Percentiles rank a stretch among this genome's conserved stretches.
These are phyloP conservation scores for Spilarctia lutea DNA, from an alignment of 2,888 invertebrate species.

Conservation along the genomic window DNA sequence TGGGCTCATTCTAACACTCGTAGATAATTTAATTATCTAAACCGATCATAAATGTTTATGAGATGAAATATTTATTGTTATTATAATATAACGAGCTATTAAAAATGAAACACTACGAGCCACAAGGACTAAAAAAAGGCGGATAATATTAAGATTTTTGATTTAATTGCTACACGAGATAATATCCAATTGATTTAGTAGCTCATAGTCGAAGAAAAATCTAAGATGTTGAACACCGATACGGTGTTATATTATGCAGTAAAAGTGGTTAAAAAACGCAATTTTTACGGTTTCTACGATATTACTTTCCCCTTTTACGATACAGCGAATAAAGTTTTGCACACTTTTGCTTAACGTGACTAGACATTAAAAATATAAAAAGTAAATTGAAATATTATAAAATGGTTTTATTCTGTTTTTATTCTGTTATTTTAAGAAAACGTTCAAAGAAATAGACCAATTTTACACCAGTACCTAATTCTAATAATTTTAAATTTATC, in stretches of 20 bases:
- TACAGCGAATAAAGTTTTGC: constrained; percentile 1
- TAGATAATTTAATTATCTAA: constrained; percentile 47
- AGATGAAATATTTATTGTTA: constrained; percentile 50
- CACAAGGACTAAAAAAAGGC: not conserved
- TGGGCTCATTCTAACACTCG: constrained; percentile 30
- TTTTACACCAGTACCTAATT: no score
- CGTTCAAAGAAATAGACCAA: not conserved
- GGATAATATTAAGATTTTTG: not conserved
- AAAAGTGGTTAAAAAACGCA: not conserved
- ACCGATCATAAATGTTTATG: constrained; percentile 44
- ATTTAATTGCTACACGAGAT: not conserved
- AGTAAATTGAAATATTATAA: not conserved
- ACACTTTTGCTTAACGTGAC: constrained; percentile 3
- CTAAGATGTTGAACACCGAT: not conserved
- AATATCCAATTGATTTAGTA: not conserved
- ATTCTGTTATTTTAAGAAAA: not conserved
- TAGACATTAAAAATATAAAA: constrained; percentile 1
- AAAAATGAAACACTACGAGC: constrained; percentile 6
- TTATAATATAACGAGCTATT: constrained; percentile 23
- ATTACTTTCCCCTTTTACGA: constrained; percentile 2
- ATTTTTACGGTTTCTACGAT: constrained; percentile 5
- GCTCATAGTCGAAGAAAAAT: not conserved
- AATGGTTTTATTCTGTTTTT: not conserved
- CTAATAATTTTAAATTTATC: not conserved
- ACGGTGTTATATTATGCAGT: not conserved